Conservation (phyloP, 2,797 vertebrate genomes). For the Carapus acus region DNA sequence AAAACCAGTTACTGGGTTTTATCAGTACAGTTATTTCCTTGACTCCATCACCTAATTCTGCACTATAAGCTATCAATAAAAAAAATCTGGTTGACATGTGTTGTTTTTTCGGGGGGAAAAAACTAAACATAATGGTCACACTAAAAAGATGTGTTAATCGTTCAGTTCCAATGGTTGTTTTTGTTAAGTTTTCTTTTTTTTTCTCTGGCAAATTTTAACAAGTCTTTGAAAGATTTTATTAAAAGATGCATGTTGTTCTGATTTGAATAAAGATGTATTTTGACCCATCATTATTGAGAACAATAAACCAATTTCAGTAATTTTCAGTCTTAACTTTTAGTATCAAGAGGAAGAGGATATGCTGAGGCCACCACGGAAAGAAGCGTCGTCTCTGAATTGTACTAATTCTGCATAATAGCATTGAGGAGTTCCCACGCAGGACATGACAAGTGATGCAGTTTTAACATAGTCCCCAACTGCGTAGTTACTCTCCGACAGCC, state of each 20-base stretch:
- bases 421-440: too few species aligned
- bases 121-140: conserved; percentile 4
- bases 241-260: conserved; percentile 68
- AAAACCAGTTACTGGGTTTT: conserved; percentile 67
- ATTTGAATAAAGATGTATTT: conserved; percentile 65
- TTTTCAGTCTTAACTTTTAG: not conserved
- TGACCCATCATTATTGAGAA: conserved; percentile 60
- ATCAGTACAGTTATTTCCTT: conserved; percentile 63
- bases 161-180: too few species aligned
- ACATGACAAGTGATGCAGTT: too few species aligned
- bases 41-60: conserved; percentile 26
- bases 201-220: conserved; percentile 70
- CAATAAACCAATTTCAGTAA: conserved; percentile 62
- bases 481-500: too few species aligned
- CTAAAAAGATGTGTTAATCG: conserved; percentile 49
- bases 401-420: too few species aligned
- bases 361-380: too few species aligned
- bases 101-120: conserved; percentile 42
- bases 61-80: conserved; percentile 36
- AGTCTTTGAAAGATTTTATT: conserved; percentile 66
- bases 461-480: too few species aligned
- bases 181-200: too few species aligned
- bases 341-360: too few species aligned
- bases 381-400: too few species aligned
- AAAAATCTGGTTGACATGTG: too few species aligned